phyloP scores from a whole-genome alignment of 2,888 invertebrate species.

The Stenolophus ochropezus region DNA sequence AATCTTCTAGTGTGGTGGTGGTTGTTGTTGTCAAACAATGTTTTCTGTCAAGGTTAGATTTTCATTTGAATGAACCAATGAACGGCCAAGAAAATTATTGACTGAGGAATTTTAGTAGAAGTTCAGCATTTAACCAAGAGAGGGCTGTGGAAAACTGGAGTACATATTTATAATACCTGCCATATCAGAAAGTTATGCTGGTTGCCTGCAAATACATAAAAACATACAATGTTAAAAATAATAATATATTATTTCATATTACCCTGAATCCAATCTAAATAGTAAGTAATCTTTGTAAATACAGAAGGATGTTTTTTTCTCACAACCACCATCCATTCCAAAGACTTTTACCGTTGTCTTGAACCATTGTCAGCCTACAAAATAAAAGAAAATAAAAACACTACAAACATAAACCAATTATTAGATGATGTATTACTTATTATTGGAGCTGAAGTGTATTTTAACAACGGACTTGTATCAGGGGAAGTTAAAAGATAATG shows the following conservation, averaged over 20 bases:
- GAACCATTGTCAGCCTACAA: slow-evolving; percentile 54
- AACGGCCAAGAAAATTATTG: neutral
- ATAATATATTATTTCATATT: neutral
- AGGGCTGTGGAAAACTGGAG: neutral
- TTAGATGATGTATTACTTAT: too few species aligned
- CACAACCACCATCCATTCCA: slow-evolving; percentile 42
- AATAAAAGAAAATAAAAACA: neutral
- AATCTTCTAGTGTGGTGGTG: too few species aligned
- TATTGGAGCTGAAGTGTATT: too few species aligned
- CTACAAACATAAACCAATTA: too few species aligned
- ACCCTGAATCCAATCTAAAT: slow-evolving; percentile 45
- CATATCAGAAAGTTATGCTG: neutral
- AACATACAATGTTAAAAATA: neutral
- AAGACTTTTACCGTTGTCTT: slow-evolving; percentile 1
- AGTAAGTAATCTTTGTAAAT: slow-evolving; percentile 46
- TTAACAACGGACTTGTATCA: too few species aligned
- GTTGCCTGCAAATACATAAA: too few species aligned
- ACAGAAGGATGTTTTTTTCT: slow-evolving; percentile 45
- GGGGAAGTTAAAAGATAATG: too few species aligned
- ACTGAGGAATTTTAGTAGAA: neutral
- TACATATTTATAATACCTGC: neutral
- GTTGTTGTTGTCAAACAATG: neutral
- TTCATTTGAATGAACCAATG: neutral
- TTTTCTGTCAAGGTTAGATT: neutral
- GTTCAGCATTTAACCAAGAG: neutral